Percentiles rank a stretch among this genome's conserved stretches.
Evolutionary conservation across 2,888 invertebrate genomes (phyloP).

Genomic region (Caenorhabditis doughertyi): DNA sequence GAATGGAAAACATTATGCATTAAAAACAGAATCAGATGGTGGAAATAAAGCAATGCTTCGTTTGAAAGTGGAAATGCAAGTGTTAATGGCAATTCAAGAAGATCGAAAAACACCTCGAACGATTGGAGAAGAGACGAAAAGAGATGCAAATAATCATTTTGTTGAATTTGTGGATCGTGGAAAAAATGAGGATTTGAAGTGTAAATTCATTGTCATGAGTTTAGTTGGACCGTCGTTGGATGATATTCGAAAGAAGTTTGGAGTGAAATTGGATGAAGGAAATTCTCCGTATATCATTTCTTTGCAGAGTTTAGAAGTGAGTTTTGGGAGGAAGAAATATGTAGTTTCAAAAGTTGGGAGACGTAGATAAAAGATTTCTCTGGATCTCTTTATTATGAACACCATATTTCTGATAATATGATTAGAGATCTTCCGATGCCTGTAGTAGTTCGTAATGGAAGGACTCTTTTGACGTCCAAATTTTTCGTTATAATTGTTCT

Average conservation of each 20-base stretch:
- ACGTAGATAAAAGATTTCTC: too few relatives aligned
- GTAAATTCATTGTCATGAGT: constrained; percentile 72
- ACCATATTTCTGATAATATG: too few relatives aligned
- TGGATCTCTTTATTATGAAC: too few relatives aligned
- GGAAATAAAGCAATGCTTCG: constrained; percentile 67
- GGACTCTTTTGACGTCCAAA: too few relatives aligned
- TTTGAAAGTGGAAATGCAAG: constrained; percentile 68
- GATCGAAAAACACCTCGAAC: constrained; percentile 10
- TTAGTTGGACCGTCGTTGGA: constrained; percentile 69
- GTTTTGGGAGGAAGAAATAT: too few relatives aligned
- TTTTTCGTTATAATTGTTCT: too few relatives aligned
- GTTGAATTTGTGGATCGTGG: constrained; percentile 69
- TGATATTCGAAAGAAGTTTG: constrained; percentile 62
- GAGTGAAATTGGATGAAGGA: constrained; percentile 26
- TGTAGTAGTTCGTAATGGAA: too few relatives aligned
- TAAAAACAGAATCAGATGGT: constrained; percentile 68
- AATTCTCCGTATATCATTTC: constrained; percentile 49
- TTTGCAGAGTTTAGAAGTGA: constrained; percentile 59
- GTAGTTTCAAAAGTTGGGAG: too few relatives aligned
- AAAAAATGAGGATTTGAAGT: constrained; percentile 57
- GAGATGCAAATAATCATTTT: constrained; percentile 45
- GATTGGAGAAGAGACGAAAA: background rate
- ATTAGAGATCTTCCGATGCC: too few relatives aligned
- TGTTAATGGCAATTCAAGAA: constrained; percentile 50
- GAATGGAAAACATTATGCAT: constrained; percentile 52